Conservation (phyloP, 1,140 invertebrate genomes). For the Gryllus bimaculatus region DNA sequence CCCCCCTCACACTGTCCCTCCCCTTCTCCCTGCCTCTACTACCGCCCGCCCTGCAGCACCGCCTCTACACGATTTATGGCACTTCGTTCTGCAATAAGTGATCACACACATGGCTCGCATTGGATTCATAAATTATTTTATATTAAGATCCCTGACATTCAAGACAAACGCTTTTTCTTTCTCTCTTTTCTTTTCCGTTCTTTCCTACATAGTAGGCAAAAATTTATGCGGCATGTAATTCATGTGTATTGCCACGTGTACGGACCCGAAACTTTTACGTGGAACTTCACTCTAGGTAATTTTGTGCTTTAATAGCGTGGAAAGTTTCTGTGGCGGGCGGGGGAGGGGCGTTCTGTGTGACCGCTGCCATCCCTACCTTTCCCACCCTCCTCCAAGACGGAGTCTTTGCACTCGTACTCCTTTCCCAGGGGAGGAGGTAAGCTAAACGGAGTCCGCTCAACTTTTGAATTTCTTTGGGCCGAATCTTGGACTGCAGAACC, state of each 20-base stretch:
- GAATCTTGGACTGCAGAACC: background rate
- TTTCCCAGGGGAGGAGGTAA: no score
- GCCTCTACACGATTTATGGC: background rate
- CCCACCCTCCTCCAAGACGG: background rate
- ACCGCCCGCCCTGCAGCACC: background rate
- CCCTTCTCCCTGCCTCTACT: no score
- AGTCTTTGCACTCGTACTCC: no score
- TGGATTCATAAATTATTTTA: background rate
- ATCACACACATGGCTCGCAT: background rate
- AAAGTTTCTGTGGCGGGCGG: background rate
- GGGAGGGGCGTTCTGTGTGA: background rate
- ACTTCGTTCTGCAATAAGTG: background rate
- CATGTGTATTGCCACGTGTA: background rate
- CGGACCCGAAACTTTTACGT: background rate
- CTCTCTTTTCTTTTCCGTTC: background rate
- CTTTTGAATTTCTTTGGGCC: background rate
- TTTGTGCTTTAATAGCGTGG: constrained; percentile 4
- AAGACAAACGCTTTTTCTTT: background rate
- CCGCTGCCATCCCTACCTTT: background rate
- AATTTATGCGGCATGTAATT: background rate
- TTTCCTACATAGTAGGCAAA: background rate
- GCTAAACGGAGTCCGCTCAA: background rate
- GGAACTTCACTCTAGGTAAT: background rate
- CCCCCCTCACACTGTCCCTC: no score
- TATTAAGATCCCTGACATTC: background rate